phyloP scores from a whole-genome alignment of 2,113 vertebrate species.

The human (Homo sapiens) region GRCh38 chr3:100652501-100653000 shows the following conservation, averaged over 20 bases:
- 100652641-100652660: neutral
- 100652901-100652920: neutral
- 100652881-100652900: neutral
- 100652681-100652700: neutral
- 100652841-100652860: neutral
- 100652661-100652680: neutral
- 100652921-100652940: neutral
- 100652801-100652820: too few species aligned
- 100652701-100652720: neutral
- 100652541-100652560: neutral
- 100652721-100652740: neutral
- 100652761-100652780: neutral
- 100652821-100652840: neutral
- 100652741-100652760: neutral
- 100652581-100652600: neutral
- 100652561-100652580: neutral
- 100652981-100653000: neutral
- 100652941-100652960: neutral
- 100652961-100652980: neutral
- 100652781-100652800: neutral
- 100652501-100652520: neutral
- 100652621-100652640: neutral
- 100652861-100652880: neutral
- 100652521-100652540: neutral
- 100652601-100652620: neutral